Conservation (phyloP, 1,140 invertebrate species). For the Epicauta chinensis region DNA sequence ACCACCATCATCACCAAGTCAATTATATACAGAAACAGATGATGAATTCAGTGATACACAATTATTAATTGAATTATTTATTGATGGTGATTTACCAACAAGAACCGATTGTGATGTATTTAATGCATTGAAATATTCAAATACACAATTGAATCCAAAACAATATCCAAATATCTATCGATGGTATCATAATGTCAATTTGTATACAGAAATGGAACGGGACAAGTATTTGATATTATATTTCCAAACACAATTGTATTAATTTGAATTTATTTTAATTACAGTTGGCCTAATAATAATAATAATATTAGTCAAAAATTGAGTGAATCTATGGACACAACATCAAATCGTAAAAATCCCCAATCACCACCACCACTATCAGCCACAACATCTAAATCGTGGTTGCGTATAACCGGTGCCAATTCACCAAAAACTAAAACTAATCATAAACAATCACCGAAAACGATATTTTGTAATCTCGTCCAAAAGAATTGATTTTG, state of each 20-base stretch:
- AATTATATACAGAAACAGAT: constrained; percentile 33
- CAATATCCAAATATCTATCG: constrained; percentile 60
- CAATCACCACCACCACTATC: background rate
- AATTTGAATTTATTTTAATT: constrained; percentile 16
- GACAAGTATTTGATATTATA: constrained; percentile 44
- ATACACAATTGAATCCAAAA: constrained; percentile 46
- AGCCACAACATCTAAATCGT: constrained; percentile 34
- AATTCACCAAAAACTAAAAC: constrained; percentile 44
- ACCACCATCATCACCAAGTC: constrained; percentile 46
- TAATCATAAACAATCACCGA: too few species aligned
- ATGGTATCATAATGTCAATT: constrained; percentile 56
- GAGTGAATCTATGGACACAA: background rate
- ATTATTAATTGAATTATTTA: constrained; percentile 47
- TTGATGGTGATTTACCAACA: constrained; percentile 52
- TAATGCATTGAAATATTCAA: constrained; percentile 51
- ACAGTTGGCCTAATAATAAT: constrained; percentile 34
- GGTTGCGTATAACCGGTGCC: constrained; percentile 51
- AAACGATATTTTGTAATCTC: background rate
- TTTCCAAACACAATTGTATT: background rate
- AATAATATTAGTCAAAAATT: background rate
- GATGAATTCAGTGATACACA: constrained; percentile 45
- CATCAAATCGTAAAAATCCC: background rate
- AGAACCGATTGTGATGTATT: constrained; percentile 65
- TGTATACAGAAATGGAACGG: constrained; percentile 49
- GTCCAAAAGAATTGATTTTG: background rate